Evolutionary conservation across 2,797 vertebrate species (phyloP).

Genomic region (Clarias laeviceps): DNA sequence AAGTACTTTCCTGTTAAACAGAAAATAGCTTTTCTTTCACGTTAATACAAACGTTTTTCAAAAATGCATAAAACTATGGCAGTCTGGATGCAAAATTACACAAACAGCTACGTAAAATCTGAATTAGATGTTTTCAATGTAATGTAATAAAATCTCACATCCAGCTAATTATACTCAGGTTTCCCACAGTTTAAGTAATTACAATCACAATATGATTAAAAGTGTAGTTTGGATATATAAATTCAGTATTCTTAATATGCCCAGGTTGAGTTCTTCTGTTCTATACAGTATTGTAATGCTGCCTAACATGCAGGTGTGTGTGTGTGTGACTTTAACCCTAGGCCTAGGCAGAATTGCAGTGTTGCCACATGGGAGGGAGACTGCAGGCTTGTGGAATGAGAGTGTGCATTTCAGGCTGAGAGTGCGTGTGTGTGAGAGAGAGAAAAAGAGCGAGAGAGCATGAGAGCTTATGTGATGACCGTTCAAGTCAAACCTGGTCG

Average conservation of each 20-base stretch:
- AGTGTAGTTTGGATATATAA: background rate
- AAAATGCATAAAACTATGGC: background rate
- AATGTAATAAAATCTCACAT: background rate
- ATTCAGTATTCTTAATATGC: background rate
- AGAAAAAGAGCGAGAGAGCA: background rate
- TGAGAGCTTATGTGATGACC: background rate
- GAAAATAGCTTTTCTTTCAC: background rate
- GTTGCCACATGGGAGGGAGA: background rate
- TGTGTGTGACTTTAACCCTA: background rate
- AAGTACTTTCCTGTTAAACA: background rate
- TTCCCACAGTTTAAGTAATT: background rate
- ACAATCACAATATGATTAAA: background rate
- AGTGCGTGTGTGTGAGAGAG: background rate
- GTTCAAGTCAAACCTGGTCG: too few species aligned
- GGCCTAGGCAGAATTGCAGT: background rate
- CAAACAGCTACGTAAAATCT: background rate
- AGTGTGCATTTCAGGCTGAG: slow-evolving; percentile 11
- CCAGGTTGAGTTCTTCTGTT: background rate
- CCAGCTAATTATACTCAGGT: background rate
- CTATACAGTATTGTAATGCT: background rate
- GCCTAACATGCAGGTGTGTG: background rate
- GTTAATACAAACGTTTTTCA: background rate
- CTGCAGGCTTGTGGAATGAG: background rate
- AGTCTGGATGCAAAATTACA: background rate
- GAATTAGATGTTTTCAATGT: background rate